phyloP scores from a whole-genome alignment of 2,113 vertebrate species.

The Danio rerio region DNA sequence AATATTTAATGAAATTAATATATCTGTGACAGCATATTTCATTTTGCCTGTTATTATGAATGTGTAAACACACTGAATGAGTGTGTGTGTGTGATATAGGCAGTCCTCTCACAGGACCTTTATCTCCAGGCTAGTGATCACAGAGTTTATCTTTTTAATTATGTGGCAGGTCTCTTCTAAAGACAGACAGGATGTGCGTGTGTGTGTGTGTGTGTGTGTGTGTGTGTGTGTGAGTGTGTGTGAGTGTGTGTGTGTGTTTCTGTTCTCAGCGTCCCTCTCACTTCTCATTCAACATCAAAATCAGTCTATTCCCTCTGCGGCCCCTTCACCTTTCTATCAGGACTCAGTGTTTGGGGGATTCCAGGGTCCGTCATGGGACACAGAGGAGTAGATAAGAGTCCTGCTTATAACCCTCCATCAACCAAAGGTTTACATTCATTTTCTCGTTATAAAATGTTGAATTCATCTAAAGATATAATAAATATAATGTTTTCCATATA shows the following conservation, averaged over 20 bases:
- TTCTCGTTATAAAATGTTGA: neutral
- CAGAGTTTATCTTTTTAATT: slow-evolving; percentile 79
- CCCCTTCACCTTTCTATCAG: slow-evolving; percentile 69
- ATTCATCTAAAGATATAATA: neutral
- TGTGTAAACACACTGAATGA: slow-evolving; percentile 44
- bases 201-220: slow-evolving; percentile 20
- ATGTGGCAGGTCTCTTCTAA: slow-evolving; percentile 75
- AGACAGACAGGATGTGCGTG: slow-evolving; percentile 41
- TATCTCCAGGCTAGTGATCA: slow-evolving; percentile 74
- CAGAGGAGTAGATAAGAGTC: slow-evolving; percentile 70
- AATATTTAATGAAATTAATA: slow-evolving; percentile 58
- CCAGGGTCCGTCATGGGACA: slow-evolving; percentile 57
- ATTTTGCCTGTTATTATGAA: slow-evolving; percentile 48
- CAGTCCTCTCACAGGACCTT: slow-evolving; percentile 72
- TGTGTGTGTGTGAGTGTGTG: slow-evolving; percentile 33
- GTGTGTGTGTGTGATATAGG: slow-evolving; percentile 28
- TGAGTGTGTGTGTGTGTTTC: slow-evolving; percentile 13
- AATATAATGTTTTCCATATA: no score
- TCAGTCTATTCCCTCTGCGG: slow-evolving; percentile 20
- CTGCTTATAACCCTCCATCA: slow-evolving; percentile 63
- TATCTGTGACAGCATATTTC: slow-evolving; percentile 51
- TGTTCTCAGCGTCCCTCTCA: slow-evolving; percentile 40
- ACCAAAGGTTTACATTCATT: neutral
- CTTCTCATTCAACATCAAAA: slow-evolving; percentile 40
- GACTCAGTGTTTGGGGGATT: slow-evolving; percentile 62